These are phyloP conservation scores for Microcebus lehilahytsara DNA, from an alignment of 2,113 vertebrate species.

Conservation along the genomic window DNA sequence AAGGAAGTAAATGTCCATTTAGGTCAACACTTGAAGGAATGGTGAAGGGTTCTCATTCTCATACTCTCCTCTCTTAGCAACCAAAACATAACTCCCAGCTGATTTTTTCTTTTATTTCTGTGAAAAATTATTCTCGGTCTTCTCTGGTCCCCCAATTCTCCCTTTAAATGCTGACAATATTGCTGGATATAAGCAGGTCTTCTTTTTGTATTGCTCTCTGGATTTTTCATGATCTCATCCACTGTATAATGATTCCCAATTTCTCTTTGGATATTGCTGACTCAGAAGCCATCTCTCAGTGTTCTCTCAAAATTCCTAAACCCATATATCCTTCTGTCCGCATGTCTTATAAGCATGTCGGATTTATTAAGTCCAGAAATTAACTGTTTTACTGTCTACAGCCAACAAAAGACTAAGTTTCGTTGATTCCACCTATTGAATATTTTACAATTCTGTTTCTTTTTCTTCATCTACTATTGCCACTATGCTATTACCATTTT, in stretches of 20 bases:
- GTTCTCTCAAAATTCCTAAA: neutral
- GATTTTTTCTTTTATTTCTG: neutral
- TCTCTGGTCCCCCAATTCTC: neutral
- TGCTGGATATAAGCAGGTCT: neutral
- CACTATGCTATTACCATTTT: neutral
- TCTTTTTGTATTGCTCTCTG: neutral
- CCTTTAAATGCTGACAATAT: neutral
- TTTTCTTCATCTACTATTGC: neutral
- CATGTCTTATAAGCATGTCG: neutral
- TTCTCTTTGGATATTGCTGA: neutral
- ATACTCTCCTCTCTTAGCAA: neutral
- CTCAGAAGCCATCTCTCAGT: neutral
- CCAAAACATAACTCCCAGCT: neutral
- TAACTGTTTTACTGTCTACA: neutral
- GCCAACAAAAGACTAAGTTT: neutral
- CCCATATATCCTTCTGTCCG: neutral
- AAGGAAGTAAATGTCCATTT: neutral
- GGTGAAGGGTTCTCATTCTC: fast-evolving
- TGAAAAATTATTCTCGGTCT: neutral
- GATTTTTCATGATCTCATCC: neutral
- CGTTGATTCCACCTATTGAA: neutral
- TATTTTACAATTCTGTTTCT: neutral
- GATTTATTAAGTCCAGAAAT: neutral
- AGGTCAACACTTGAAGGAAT: neutral
- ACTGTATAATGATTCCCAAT: neutral